Evolutionary conservation across 2,888 invertebrate species (phyloP), one percentile per base, ranked within the genome.

Genomic region (Dioctria rufipes): DNA sequence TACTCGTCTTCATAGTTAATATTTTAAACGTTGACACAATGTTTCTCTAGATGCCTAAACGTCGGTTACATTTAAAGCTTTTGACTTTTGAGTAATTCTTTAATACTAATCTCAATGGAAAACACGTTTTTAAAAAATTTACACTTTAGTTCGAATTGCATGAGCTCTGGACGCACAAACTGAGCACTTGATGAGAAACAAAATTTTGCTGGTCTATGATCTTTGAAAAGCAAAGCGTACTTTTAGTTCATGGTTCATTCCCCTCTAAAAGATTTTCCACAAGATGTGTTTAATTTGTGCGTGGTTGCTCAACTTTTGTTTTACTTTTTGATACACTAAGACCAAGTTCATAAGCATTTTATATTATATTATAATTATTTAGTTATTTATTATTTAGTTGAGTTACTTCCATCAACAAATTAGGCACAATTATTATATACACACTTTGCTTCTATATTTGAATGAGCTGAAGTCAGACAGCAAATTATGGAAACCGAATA

Each of bases 331-430:
- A 65, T 65, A 65, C 65, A 42, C 42, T 37, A 67, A 49, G 25
- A 25, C 13, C 54, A 71, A 51, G 51, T 71, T 54, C 54, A 73
- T 73, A 73, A 73, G 73, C 73, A 9, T 73, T 3, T 39, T 73
- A 58, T 11, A 40, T 54, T 54, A 54, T 1, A 25, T 25, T 25
- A 25, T 25, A 25, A 1, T 25, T 25, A 25, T 25, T 25, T 25
- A 25, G 25, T 25, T 25, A 25, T 25, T 25, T 25, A 25, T 25
- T 25, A 25, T 58, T 73, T 73, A 58, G 51, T 73, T 73, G 73
- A 73, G 58, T 73, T 73, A 11, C n/a, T 73, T 73, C 42, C 54
- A 54, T 54, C 73, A 73, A 73, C 73, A 73, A 73, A 73, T 51
- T 73, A 73, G 73, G 73, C 73, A 73, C 73, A 73, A 73, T 54